A percentile compares a stretch with the other conserved stretches of the same genome.
phyloP scores from a whole-genome alignment of 1,140 invertebrate genomes.

The Ceratina calcarata region DNA sequence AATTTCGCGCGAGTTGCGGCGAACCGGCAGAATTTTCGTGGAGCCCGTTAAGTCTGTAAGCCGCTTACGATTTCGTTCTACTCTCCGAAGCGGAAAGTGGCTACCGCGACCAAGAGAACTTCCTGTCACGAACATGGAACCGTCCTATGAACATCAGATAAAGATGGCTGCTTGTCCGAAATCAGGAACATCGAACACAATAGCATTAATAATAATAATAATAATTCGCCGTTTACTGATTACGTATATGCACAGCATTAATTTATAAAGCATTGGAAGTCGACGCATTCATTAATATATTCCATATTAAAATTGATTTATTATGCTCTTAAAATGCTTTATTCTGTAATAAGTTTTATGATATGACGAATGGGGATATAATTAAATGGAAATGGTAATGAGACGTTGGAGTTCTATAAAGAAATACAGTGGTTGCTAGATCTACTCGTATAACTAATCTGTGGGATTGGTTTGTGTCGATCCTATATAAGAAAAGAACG shows the following conservation, averaged over 20 bases:
- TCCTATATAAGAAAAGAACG: not conserved
- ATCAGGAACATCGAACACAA: too few relatives aligned
- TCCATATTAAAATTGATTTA: not conserved
- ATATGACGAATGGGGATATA: too few relatives aligned
- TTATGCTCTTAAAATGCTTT: too few relatives aligned
- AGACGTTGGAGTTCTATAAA: too few relatives aligned
- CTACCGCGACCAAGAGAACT: not conserved
- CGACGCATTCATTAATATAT: not conserved
- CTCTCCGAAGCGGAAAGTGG: constrained; percentile 45
- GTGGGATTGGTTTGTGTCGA: not conserved
- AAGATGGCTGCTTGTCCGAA: not conserved
- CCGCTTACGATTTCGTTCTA: constrained; percentile 75
- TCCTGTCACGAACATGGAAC: not conserved
- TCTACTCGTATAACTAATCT: too few relatives aligned
- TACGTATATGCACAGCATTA: too few relatives aligned
- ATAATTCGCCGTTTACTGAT: too few relatives aligned
- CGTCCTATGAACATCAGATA: not conserved
- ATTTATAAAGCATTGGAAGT: too few relatives aligned
- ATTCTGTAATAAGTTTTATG: too few relatives aligned
- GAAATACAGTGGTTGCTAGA: too few relatives aligned
- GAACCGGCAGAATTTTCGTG: constrained; percentile 73
- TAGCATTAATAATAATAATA: too few relatives aligned
- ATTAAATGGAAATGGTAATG: too few relatives aligned
- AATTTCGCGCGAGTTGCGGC: constrained; percentile 44
- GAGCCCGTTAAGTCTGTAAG: constrained; percentile 75